Conservation (phyloP, 1,140 invertebrate genomes). For the Cydia pomonella region DNA sequence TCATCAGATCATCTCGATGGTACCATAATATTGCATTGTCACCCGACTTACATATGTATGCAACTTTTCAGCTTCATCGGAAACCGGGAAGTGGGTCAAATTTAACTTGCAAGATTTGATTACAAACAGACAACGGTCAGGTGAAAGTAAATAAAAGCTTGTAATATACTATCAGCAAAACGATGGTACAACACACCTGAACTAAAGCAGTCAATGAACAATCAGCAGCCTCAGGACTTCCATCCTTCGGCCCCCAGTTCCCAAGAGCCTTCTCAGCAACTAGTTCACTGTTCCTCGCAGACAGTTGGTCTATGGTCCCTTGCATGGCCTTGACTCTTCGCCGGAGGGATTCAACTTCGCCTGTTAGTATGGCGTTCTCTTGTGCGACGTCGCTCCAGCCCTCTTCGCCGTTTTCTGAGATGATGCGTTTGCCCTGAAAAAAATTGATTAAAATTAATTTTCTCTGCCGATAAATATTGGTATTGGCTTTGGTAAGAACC, state of each 20-base stretch:
- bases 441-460: neutral
- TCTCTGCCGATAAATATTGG: neutral
- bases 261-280: conserved; percentile 89
- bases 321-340: conserved; percentile 95
- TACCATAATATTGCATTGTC: too few relatives aligned
- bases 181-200: too few relatives aligned
- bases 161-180: too few relatives aligned
- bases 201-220: conserved; percentile 67
- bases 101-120: too few relatives aligned
- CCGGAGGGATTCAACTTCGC: conserved; percentile 92
- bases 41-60: too few relatives aligned
- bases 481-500: too few relatives aligned
- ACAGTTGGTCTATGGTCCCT: conserved; percentile 95
- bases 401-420: conserved; percentile 93
- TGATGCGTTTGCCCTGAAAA: conserved; percentile 89
- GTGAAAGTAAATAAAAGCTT: too few relatives aligned
- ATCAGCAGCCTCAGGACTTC: conserved; percentile 66
- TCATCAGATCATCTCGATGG: too few relatives aligned
- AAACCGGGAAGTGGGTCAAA: too few relatives aligned
- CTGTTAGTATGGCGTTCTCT: conserved; percentile 96
- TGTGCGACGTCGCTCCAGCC: conserved; percentile 96
- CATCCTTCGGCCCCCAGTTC: conserved; percentile 84
- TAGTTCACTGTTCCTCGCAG: conserved; percentile 89
- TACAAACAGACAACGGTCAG: too few relatives aligned
- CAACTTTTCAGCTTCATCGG: too few relatives aligned